phyloP scores from a whole-genome alignment of 2,888 invertebrate genomes.

The Dicranocentrus wangi region DNA sequence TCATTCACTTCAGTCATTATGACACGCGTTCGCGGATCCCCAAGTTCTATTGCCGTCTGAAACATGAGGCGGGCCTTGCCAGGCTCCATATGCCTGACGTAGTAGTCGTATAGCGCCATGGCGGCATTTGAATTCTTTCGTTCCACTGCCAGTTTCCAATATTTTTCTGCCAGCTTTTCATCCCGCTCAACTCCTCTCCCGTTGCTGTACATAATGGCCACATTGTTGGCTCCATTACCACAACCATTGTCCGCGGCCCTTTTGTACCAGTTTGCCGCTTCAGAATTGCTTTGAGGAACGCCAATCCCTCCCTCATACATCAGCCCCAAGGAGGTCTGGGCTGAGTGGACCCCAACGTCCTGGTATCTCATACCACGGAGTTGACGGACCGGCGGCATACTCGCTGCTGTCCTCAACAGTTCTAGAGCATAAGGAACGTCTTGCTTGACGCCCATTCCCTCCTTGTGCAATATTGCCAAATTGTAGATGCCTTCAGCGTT shows the following conservation, averaged over 20 bases:
- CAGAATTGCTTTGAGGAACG: background rate
- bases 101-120: background rate
- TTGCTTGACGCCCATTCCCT: constrained; percentile 52
- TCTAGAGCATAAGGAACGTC: constrained; percentile 3
- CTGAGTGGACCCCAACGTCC: constrained; percentile 40
- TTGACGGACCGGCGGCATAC: background rate
- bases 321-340: constrained; percentile 45
- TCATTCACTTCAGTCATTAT: background rate
- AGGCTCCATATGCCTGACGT: constrained; percentile 1
- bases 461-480: constrained; percentile 29
- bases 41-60: background rate
- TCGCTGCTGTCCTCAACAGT: background rate
- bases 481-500: constrained; percentile 66
- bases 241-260: constrained; percentile 79
- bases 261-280: constrained; percentile 77
- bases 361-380: background rate
- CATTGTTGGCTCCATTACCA: constrained; percentile 25
- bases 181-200: constrained; percentile 17
- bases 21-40: background rate
- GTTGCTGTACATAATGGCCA: constrained; percentile 29
- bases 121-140: constrained; percentile 1
- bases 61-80: background rate
- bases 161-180: constrained; percentile 21
- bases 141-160: constrained; percentile 35
- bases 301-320: constrained; percentile 25